Evolutionary conservation across 2,113 vertebrate genomes (phyloP).

Genomic region (Conger conger): DNA sequence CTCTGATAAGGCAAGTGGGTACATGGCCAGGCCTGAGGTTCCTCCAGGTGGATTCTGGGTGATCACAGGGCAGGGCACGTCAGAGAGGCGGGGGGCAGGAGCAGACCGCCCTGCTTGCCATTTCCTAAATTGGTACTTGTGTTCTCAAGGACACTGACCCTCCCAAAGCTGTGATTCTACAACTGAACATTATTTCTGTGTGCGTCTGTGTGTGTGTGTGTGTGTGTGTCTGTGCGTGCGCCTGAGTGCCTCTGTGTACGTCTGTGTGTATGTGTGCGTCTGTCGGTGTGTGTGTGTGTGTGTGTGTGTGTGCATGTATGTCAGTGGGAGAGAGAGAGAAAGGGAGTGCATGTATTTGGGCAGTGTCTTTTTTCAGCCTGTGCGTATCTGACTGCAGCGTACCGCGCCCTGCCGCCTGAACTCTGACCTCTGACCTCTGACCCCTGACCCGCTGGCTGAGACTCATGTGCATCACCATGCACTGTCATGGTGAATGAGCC

Average conservation of each 20-base stretch:
- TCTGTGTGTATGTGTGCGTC: not conserved
- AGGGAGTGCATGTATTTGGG: not conserved
- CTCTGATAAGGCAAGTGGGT: too few relatives aligned
- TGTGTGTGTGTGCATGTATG: not conserved
- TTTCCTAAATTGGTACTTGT: slow-evolving; percentile 41
- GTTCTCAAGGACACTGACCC: slow-evolving; percentile 33
- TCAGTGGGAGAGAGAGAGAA: too few relatives aligned
- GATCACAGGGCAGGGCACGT: slow-evolving; percentile 2
- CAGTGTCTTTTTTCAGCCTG: not conserved
- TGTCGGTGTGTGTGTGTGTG: not conserved
- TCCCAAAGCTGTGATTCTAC: slow-evolving; percentile 43
- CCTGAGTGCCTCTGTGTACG: not conserved
- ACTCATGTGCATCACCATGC: not conserved
- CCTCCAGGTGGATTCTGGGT: not conserved
- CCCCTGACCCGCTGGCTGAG: not conserved
- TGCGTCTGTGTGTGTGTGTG: not conserved
- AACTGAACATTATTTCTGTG: slow-evolving; percentile 24
- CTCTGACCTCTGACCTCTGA: not conserved
- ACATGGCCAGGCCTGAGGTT: not conserved
- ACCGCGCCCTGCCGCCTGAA: not conserved
- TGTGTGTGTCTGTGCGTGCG: not conserved
- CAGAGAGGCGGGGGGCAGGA: slow-evolving; percentile 31
- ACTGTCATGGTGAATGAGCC: not conserved
- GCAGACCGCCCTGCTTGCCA: slow-evolving; percentile 41
- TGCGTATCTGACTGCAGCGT: not conserved